Conservation (phyloP, 30 jellyfish, hydroid and myxozoan genomes). For the Aurelia aurita complex sp. Pacific region DNA sequence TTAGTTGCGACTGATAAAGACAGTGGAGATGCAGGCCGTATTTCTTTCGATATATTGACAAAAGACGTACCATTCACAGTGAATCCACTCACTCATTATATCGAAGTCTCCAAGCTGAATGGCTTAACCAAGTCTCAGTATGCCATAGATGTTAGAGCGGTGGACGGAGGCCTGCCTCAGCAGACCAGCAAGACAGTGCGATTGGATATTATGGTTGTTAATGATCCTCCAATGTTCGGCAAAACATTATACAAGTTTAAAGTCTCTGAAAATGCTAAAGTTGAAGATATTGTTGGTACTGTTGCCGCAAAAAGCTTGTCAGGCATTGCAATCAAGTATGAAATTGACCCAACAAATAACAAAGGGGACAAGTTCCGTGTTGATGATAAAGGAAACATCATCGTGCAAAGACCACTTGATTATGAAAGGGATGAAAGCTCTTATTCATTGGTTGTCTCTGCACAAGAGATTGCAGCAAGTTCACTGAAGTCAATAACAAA, state of each 20-base stretch:
- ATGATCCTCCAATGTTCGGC: slow-evolving; percentile 85
- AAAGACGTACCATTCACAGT: slow-evolving; percentile 82
- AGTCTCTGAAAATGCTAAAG: slow-evolving; percentile 82
- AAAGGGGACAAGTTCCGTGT: slow-evolving; percentile 82
- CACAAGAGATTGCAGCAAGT: slow-evolving; percentile 70
- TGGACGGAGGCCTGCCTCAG: slow-evolving; percentile 88
- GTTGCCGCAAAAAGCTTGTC: slow-evolving; percentile 91
- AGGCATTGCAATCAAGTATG: slow-evolving; percentile 79
- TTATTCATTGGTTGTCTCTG: slow-evolving; percentile 75
- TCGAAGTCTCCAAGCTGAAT: slow-evolving; percentile 67
- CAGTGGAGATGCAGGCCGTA: slow-evolving; percentile 93
- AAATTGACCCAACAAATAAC: slow-evolving; percentile 76
- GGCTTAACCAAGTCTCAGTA: slow-evolving; percentile 71
- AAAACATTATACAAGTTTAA: slow-evolving; percentile 74
- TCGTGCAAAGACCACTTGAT: slow-evolving; percentile 87
- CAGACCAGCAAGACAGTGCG: slow-evolving; percentile 50
- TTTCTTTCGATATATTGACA: slow-evolving; percentile 71
- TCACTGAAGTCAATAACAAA: slow-evolving; percentile 71
- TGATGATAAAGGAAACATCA: slow-evolving; percentile 63
- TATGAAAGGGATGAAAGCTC: slow-evolving; percentile 74
- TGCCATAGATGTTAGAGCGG: slow-evolving; percentile 80
- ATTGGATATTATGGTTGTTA: slow-evolving; percentile 74
- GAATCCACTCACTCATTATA: slow-evolving; percentile 83
- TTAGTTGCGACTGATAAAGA: slow-evolving; percentile 84
- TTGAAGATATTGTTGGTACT: slow-evolving; percentile 73